These are phyloP conservation scores for Aspidiotus rigidus DNA, from an alignment of 2,888 invertebrate genomes.

Conservation along the genomic window DNA sequence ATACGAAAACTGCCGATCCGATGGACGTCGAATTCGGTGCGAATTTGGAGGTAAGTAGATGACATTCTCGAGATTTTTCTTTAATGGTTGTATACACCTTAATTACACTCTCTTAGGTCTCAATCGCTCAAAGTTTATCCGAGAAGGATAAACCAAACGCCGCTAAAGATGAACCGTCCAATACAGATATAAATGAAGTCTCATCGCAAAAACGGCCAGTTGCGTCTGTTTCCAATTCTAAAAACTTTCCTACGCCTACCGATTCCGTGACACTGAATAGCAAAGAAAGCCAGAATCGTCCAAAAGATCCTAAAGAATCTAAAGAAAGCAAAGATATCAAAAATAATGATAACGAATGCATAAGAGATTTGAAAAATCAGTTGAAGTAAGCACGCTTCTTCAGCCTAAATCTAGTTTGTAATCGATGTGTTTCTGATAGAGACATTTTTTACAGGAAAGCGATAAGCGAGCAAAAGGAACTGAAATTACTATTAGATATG, in stretches of 20 bases:
- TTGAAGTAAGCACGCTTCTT: conserved; percentile 59
- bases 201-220: conserved; percentile 12
- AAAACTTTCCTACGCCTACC: conserved; percentile 12
- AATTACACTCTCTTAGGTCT: not conserved
- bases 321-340: conserved; percentile 47
- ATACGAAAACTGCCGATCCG: conserved; percentile 15
- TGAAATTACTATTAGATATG: conserved; percentile 89
- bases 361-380: conserved; percentile 81
- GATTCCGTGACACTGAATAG: conserved; percentile 1
- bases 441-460: conserved; percentile 56
- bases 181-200: conserved; percentile 8
- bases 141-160: conserved; percentile 9
- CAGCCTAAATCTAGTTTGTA: not conserved
- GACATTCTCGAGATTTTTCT: not conserved
- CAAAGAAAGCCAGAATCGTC: conserved; percentile 18
- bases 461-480: conserved; percentile 84
- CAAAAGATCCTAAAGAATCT: conserved; percentile 18
- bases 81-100: not conserved
- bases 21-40: conserved; percentile 15
- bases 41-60: not conserved
- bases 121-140: not conserved
- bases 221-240: conserved; percentile 3
- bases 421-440: conserved; percentile 10
- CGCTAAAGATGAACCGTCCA: conserved; percentile 20
- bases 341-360: conserved; percentile 51